These are phyloP conservation scores for Pseudorectes ferrugineus DNA, from an alignment of 2,113 vertebrate genomes.

Conservation along the genomic window DNA sequence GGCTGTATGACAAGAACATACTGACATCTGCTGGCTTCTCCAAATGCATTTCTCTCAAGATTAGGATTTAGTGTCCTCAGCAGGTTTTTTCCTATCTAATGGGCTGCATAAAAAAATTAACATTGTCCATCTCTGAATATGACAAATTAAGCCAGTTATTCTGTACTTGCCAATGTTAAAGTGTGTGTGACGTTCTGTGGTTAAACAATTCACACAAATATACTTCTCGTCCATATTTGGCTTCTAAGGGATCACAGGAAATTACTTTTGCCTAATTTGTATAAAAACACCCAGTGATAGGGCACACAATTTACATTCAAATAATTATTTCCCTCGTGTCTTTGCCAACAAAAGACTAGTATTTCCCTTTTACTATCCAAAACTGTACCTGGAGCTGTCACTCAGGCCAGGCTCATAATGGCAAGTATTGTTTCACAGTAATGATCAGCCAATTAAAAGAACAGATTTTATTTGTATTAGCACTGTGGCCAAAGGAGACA, in stretches of 20 bases:
- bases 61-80: not conserved
- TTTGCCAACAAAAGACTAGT: not conserved
- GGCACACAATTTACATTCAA: not conserved
- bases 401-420: not conserved
- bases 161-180: not conserved
- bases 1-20: slow-evolving; percentile 58
- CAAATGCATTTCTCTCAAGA: slow-evolving; percentile 1
- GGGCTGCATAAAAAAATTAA: not conserved
- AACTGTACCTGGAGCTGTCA: not conserved
- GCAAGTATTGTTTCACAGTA: not conserved
- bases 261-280: not conserved
- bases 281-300: not conserved
- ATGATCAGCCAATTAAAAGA: not conserved
- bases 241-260: not conserved
- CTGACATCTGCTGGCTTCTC: slow-evolving; percentile 77
- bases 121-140: not conserved
- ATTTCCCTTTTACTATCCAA: not conserved
- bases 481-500: not conserved
- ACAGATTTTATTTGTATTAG: not conserved
- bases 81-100: not conserved
- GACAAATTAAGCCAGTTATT: not conserved
- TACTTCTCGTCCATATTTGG: not conserved
- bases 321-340: not conserved
- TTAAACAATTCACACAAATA: not conserved
- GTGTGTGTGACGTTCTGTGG: not conserved